Percentiles rank a stretch among this genome's conserved stretches.
Conservation (phyloP, 2,113 vertebrate genomes). For the Hipposideros armiger region DNA sequence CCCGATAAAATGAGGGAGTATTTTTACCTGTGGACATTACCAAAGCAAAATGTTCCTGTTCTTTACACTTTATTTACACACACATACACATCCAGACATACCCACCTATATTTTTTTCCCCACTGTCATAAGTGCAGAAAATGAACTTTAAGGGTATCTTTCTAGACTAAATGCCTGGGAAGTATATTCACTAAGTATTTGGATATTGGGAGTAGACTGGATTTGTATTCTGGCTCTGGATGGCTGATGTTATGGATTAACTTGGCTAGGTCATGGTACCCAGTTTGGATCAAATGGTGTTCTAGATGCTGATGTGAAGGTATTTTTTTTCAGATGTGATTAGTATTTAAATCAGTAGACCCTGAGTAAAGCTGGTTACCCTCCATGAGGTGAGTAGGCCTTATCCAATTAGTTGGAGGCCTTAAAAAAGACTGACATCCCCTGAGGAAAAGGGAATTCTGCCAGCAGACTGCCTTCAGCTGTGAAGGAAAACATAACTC, state of each 20-base stretch:
- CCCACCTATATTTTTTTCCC: background rate
- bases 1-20: background rate
- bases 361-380: background rate
- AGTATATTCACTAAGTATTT: background rate
- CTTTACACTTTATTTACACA: background rate
- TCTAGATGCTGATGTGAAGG: background rate
- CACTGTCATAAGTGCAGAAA: background rate
- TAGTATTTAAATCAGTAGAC: background rate
- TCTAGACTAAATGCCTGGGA: background rate
- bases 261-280: background rate
- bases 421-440: background rate
- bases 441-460: background rate
- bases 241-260: conserved; percentile 22
- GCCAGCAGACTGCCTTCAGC: background rate
- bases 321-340: background rate
- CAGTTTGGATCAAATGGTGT: conserved; percentile 1
- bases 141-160: background rate
- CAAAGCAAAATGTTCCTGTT: background rate
- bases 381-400: background rate
- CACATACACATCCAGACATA: background rate
- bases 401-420: background rate
- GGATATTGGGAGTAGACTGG: background rate
- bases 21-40: conserved; percentile 16
- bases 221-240: background rate
- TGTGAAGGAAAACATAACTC: background rate